Base-by-base conservation (phyloP, 1,140 invertebrate genomes). In the Drosophila azteca region DNA sequence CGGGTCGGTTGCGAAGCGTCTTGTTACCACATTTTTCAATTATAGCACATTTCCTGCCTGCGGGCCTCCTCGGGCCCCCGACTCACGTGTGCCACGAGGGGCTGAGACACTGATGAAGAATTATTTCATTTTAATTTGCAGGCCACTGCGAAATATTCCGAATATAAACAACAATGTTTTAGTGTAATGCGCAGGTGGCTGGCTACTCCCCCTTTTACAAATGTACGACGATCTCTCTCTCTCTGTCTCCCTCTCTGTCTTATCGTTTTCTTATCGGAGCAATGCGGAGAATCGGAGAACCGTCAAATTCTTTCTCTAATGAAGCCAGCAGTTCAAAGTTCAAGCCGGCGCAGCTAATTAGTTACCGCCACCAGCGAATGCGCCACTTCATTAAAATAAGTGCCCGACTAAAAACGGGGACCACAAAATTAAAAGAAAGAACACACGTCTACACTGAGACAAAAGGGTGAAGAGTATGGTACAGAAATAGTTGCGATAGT, bases 21-120 rank as follows among this genome's bases (percentile, higher is more conserved):
- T 90, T 90, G 88, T 90, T 90, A 90, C 88, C 88, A 90, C 88
- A 90, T 90, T 90, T 90, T 84, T 81, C 88, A 90, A 90, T 90
- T 90, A 90, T 88, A 83, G 68, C 75, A 87, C 87, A 82, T 85
- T 90, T 90, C 81, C 78, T 73, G 64, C 70, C 35, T 4, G 35
- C 11, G 11, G 31, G 8, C 31, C 31, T 35, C 63, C 58, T 57
- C 51, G 52, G 52, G 52, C 53, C 48, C 57, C 29, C 17, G 35
- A 26, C 57, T 79, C 57, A 59, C 58, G 31, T 78, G 52, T 43
- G 29, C 41, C 44, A 9, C 46, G 57, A 13, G 39, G 52, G 65
- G 15, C 35, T 53, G 55, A 53, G 54, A 39, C 68, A 45, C 57
- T 82, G 87, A 90, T 90, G 89, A 90, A 89, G 89, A 90, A 74